phyloP scores from a whole-genome alignment of 2,888 invertebrate genomes.

The Cephus sareptanus region DNA sequence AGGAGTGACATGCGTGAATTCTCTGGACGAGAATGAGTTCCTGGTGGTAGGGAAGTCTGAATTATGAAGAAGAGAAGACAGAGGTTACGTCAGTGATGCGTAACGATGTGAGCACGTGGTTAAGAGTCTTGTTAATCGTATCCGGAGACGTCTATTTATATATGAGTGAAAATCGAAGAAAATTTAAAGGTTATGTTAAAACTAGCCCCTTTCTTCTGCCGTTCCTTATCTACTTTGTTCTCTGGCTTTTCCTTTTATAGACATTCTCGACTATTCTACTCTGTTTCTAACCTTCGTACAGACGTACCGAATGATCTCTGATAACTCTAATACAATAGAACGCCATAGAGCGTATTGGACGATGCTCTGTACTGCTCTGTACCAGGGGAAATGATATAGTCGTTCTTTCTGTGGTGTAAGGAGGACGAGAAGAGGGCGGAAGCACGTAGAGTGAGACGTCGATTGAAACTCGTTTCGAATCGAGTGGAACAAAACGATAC shows the following conservation, averaged over 20 bases:
- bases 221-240: neutral
- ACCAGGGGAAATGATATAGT: slow-evolving; percentile 35
- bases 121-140: neutral
- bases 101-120: neutral
- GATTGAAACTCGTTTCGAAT: slow-evolving; percentile 48
- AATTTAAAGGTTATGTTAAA: neutral
- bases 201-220: neutral
- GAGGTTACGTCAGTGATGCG: neutral
- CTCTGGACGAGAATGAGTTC: neutral
- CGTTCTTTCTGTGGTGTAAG: neutral
- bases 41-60: neutral
- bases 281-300: neutral
- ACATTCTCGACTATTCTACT: neutral
- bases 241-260: neutral
- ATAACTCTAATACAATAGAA: slow-evolving; percentile 25
- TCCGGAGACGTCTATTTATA: neutral
- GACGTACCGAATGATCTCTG: neutral
- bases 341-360: slow-evolving; percentile 33
- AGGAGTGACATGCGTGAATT: neutral
- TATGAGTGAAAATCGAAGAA: neutral
- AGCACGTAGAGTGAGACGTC: slow-evolving; percentile 41
- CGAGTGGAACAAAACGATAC: slow-evolving; percentile 23
- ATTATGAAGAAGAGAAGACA: slow-evolving; percentile 2
- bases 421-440: slow-evolving; percentile 26
- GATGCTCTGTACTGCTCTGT: neutral